These are phyloP conservation scores for Agelas oroides DNA, from an alignment of 37 sponge, comb jelly and placozoan species.

Conservation along the genomic window DNA sequence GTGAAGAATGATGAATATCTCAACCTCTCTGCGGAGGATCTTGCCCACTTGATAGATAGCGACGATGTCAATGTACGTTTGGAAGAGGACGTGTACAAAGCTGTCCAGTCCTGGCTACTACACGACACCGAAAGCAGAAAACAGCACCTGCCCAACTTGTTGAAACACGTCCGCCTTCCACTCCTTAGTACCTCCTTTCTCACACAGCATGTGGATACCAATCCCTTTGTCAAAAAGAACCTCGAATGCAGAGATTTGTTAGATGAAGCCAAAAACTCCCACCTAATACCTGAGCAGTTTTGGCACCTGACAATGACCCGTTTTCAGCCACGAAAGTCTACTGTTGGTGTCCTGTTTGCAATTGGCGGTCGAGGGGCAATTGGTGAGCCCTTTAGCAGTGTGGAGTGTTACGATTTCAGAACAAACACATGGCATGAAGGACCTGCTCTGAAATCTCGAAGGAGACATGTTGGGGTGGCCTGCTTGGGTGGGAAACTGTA, in stretches of 20 bases:
- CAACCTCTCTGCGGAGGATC: conserved; percentile 58
- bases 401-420: conserved; percentile 91
- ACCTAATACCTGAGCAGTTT: conserved; percentile 71
- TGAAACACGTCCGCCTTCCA: conserved; percentile 79
- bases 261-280: conserved; percentile 92
- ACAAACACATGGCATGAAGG: conserved; percentile 89
- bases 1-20: conserved; percentile 85
- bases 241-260: conserved; percentile 83
- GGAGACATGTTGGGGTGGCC: conserved; percentile 96
- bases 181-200: conserved; percentile 79
- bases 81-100: conserved; percentile 79
- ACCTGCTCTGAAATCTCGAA: conserved; percentile 69
- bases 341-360: conserved; percentile 88
- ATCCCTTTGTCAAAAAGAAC: conserved; percentile 56
- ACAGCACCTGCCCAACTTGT: conserved; percentile 47
- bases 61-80: conserved; percentile 74
- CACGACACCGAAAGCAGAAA: conserved; percentile 55
- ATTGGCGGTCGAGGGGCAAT: conserved; percentile 92
- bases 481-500: conserved; percentile 77
- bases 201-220: conserved; percentile 70
- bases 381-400: conserved; percentile 86
- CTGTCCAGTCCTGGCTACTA: conserved; percentile 71
- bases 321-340: conserved; percentile 82
- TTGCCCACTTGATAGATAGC: conserved; percentile 67
- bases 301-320: conserved; percentile 13